Evolutionary conservation across 2,797 vertebrate species (phyloP), one percentile per base, ranked within the genome.

Genomic region (Sandelia bainsii): DNA sequence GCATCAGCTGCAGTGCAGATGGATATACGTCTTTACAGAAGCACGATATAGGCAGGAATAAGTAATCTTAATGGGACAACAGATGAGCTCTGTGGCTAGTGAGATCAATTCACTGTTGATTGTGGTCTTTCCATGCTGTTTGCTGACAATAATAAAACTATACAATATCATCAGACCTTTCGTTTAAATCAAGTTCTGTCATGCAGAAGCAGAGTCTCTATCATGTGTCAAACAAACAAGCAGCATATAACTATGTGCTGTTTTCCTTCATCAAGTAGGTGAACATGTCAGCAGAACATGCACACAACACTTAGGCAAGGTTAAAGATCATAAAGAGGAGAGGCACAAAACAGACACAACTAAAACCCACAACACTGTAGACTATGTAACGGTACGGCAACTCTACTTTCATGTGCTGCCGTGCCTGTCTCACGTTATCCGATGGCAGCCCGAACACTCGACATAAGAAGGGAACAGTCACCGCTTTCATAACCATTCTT

Each of bases 331-430:
- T 88, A 78, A 99, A 98, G 62, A 98, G 54, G 49, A 94, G 90
- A 63, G 98, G 98, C 81, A 97, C 93, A 62, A 98, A 46, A 66
- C 91, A 96, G 44, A 95, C 93, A 66, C 96, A 96, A 68, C 93
- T 94, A 85, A 98, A 99, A 1, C 97, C 97, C n/a, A 99, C 94
- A 23, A 89, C 95, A 37, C 96, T 96, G 1, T 99, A 99, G 0
- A 98, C 98, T 0, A 98, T 90, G 62, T 98, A 99, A 59, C 97
- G 96, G 74, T 99, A 99, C 0, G 97, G 96, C 61, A 99, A 91
- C 91, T 99, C 98, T 0, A 99, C 95, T 45, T 93, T 94, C 93
- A 96, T 95, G 84, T 96, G 94, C 69, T 98, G 97, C 59, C 98
- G 90, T 1, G 98, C 98, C 78, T 62, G 93, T 56, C 96, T 94